Conservation (phyloP, 64 coral and sea anemone species). For the Stichodactyla mertensii region DNA sequence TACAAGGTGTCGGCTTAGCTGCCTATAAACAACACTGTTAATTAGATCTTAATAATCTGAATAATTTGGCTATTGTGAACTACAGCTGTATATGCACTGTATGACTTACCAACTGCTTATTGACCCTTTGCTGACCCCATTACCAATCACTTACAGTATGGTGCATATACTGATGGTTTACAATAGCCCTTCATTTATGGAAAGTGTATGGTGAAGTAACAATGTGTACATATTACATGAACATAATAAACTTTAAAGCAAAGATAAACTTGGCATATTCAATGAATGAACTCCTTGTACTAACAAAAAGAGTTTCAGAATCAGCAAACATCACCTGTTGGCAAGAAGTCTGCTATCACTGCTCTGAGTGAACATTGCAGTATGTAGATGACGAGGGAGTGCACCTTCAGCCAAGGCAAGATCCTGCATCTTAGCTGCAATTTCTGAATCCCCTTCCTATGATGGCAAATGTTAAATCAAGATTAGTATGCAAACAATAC, state of each 20-base stretch:
- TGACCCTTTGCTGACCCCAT: too few species aligned
- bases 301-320: background rate
- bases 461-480: background rate
- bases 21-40: slow-evolving; percentile 33
- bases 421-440: slow-evolving; percentile 96
- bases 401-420: slow-evolving; percentile 91
- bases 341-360: slow-evolving; percentile 73
- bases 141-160: too few species aligned
- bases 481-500: background rate
- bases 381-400: slow-evolving; percentile 89
- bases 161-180: too few species aligned
- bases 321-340: slow-evolving; percentile 54
- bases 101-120: too few species aligned
- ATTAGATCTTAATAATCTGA: background rate
- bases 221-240: too few species aligned
- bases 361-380: slow-evolving; percentile 94
- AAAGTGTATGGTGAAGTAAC: too few species aligned
- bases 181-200: too few species aligned
- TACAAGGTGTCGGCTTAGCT: slow-evolving; percentile 92
- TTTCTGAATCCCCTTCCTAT: slow-evolving; percentile 89
- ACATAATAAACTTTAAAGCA: too few species aligned
- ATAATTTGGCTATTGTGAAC: too few species aligned
- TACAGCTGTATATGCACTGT: too few species aligned
- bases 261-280: too few species aligned
- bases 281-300: background rate